A percentile compares a stretch with the other conserved stretches of the same genome.
Conservation (phyloP, 2,113 vertebrate species). For the Aphyosemion australe region DNA sequence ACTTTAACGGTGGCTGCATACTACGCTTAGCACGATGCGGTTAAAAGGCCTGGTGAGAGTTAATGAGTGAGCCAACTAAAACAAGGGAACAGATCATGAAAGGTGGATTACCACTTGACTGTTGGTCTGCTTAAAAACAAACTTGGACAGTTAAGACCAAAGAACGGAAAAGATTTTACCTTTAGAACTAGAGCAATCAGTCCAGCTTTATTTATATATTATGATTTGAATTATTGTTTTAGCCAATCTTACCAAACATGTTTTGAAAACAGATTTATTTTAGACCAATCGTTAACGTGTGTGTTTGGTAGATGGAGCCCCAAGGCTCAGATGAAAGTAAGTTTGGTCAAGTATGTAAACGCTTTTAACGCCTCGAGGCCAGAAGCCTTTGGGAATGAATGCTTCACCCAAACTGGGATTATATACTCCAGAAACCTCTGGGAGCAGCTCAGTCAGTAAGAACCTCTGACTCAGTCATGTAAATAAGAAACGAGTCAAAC, state of each 20-base stretch:
- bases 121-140: too few species aligned
- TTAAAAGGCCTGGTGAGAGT: too few species aligned
- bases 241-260: too few species aligned
- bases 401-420: conserved; percentile 51
- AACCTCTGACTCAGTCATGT: conserved; percentile 65
- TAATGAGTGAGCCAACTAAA: too few species aligned
- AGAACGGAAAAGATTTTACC: conserved; percentile 7
- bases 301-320: conserved; percentile 20
- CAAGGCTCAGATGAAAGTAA: conserved; percentile 50
- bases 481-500: conserved; percentile 63
- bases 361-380: conserved; percentile 51
- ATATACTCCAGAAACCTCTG: conserved; percentile 41
- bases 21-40: too few species aligned
- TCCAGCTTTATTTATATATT: too few species aligned
- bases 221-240: background rate
- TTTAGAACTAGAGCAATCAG: background rate
- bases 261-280: too few species aligned
- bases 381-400: conserved; percentile 54
- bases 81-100: too few species aligned
- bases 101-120: too few species aligned
- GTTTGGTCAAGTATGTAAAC: conserved; percentile 62
- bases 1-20: too few species aligned
- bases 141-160: too few species aligned
- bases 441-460: conserved; percentile 48
- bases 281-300: conserved; percentile 9